Conservation (phyloP, 2,113 vertebrate genomes). For the Cottus gobio region DNA sequence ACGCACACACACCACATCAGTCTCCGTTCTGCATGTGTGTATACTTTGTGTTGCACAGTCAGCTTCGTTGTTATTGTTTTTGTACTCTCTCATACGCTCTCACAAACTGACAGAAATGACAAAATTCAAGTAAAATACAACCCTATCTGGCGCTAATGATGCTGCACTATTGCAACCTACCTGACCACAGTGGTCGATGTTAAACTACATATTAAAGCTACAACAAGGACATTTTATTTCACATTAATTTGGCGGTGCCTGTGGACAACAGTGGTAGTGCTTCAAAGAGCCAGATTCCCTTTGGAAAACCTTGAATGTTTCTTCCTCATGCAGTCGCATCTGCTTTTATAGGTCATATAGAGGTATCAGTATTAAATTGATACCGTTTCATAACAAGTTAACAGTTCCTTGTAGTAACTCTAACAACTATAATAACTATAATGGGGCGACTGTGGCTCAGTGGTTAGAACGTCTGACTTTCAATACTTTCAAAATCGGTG, state of each 20-base stretch:
- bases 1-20: constrained; percentile 24
- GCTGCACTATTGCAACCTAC: not conserved
- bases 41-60: not conserved
- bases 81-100: not conserved
- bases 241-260: not conserved
- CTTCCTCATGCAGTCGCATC: too few relatives aligned
- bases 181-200: not conserved
- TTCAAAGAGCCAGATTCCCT: not conserved
- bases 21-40: not conserved
- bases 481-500: too few relatives aligned
- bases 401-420: not conserved
- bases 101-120: too few relatives aligned
- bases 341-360: too few relatives aligned
- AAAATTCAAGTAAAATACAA: not conserved
- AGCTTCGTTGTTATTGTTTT: not conserved
- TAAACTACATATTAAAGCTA: not conserved
- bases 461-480: too few relatives aligned
- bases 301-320: not conserved
- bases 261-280: not conserved
- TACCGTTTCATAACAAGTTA: not conserved
- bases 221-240: not conserved
- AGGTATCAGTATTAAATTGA: not conserved
- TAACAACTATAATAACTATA: too few relatives aligned
- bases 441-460: too few relatives aligned
- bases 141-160: not conserved